phyloP scores from a whole-genome alignment of 2,888 invertebrate genomes.

The Prosopocoilus inquinatus region DNA sequence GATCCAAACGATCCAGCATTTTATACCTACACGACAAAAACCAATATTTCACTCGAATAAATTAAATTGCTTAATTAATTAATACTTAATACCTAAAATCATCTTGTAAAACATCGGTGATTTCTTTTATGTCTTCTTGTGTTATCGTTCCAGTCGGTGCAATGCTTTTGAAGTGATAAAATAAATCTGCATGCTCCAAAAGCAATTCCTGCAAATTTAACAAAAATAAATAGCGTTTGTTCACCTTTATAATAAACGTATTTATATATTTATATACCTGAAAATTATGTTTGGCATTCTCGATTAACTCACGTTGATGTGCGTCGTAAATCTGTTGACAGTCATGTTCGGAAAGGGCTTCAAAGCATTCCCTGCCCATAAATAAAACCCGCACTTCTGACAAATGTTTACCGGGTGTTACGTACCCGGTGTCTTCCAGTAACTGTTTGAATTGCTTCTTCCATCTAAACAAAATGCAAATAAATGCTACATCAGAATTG shows the following conservation, averaged over 20 bases:
- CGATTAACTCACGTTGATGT: constrained; percentile 87
- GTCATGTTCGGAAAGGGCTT: constrained; percentile 85
- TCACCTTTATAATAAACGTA: not conserved
- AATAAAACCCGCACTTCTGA: constrained; percentile 87
- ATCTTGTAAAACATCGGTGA: constrained; percentile 86
- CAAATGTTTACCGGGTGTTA: constrained; percentile 91
- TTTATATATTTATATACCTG: constrained; percentile 57
- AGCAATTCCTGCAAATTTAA: constrained; percentile 68
- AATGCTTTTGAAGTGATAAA: constrained; percentile 89
- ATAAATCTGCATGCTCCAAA: constrained; percentile 88
- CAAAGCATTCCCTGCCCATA: constrained; percentile 93
- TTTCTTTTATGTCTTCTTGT: constrained; percentile 91
- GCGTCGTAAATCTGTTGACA: constrained; percentile 91
- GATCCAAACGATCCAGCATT: constrained; percentile 88
- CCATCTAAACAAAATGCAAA: constrained; percentile 61
- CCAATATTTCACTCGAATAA: constrained; percentile 6
- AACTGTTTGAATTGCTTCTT: constrained; percentile 92
- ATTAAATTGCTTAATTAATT: not conserved
- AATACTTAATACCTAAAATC: constrained; percentile 71
- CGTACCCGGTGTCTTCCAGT: constrained; percentile 90
- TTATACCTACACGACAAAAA: constrained; percentile 85
- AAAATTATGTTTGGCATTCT: constrained; percentile 86
- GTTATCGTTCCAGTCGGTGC: constrained; percentile 88
- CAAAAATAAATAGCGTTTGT: not conserved
- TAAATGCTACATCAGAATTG: constrained; percentile 7